Percentiles rank a stretch among this genome's conserved stretches.
Conservation (phyloP, 2,797 vertebrate species). For the Oceanodroma leucorhoa region DNA sequence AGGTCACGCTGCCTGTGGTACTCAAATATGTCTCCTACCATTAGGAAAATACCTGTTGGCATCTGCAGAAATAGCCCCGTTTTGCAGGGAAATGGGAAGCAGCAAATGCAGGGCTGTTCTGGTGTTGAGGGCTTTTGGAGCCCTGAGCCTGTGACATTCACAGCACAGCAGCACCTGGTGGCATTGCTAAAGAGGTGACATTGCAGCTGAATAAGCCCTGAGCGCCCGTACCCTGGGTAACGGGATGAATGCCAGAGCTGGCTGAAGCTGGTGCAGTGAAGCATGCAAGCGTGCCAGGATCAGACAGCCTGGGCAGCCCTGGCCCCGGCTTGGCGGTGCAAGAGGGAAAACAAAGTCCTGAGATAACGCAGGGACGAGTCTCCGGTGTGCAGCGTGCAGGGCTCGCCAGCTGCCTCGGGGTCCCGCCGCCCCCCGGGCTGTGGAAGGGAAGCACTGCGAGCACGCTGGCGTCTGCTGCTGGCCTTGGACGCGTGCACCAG, state of each 20-base stretch:
- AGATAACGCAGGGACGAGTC: neutral
- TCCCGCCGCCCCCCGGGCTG: neutral
- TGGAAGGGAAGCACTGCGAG: neutral
- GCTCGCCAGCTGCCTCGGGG: neutral
- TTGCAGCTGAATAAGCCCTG: neutral
- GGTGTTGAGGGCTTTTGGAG: rapidly evolving
- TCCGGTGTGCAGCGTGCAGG: rapidly evolving
- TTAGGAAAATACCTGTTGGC: neutral
- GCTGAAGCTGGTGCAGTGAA: neutral
- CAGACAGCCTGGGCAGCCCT: neutral
- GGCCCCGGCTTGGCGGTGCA: rapidly evolving
- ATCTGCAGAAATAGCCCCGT: neutral
- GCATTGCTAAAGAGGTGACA: neutral
- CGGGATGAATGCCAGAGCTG: neutral
- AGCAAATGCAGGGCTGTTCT: neutral
- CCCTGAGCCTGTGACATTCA: neutral
- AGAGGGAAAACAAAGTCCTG: neutral
- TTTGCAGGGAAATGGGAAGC: neutral
- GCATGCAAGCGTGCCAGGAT: neutral
- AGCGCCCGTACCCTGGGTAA: rapidly evolving
- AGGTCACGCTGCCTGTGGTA: neutral
- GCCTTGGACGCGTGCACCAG: rapidly evolving
- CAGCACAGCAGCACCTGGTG: neutral
- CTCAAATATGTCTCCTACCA: neutral
- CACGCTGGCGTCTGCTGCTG: neutral